phyloP scores from a whole-genome alignment of 2,888 invertebrate genomes.

The Ormyrus nitidulus region DNA sequence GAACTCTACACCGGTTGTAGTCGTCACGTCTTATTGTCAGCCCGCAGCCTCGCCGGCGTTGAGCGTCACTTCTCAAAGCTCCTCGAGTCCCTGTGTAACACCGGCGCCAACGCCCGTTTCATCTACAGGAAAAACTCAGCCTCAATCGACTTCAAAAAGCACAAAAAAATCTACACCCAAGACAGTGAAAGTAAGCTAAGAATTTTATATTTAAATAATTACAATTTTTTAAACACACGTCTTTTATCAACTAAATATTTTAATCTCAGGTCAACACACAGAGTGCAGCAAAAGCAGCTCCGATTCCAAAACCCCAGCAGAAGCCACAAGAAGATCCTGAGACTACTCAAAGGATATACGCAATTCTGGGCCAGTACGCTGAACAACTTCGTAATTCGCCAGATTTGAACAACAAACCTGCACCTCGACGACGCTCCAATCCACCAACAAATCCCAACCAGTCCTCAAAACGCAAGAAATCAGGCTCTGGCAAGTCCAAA shows the following conservation, averaged over 20 bases:
- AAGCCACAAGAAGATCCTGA: constrained; percentile 89
- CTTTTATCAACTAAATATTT: background rate
- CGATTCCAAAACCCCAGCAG: constrained; percentile 82
- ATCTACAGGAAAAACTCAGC: constrained; percentile 70
- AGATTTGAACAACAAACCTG: constrained; percentile 87
- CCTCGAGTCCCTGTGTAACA: constrained; percentile 79
- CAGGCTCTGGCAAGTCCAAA: constrained; percentile 78
- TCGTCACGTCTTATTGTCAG: constrained; percentile 78
- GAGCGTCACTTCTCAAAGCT: constrained; percentile 79
- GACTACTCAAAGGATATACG: constrained; percentile 87
- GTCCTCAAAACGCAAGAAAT: constrained; percentile 83
- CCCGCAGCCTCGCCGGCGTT: constrained; percentile 78
- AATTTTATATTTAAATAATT: background rate
- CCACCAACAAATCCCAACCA: constrained; percentile 84
- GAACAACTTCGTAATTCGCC: constrained; percentile 88
- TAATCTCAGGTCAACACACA: constrained; percentile 75
- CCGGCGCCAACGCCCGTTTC: constrained; percentile 76
- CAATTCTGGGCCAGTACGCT: constrained; percentile 87
- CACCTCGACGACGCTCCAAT: constrained; percentile 85
- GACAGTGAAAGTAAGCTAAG: constrained; percentile 78
- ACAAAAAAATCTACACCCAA: constrained; percentile 76
- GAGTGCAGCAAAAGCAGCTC: constrained; percentile 80
- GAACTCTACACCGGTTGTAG: constrained; percentile 77
- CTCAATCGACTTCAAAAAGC: constrained; percentile 68
- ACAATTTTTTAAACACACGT: background rate